Percentiles rank a stretch among this genome's conserved stretches.
Evolutionary conservation across 1,140 invertebrate genomes (phyloP).

Genomic region (Monochamus saltuarius): DNA sequence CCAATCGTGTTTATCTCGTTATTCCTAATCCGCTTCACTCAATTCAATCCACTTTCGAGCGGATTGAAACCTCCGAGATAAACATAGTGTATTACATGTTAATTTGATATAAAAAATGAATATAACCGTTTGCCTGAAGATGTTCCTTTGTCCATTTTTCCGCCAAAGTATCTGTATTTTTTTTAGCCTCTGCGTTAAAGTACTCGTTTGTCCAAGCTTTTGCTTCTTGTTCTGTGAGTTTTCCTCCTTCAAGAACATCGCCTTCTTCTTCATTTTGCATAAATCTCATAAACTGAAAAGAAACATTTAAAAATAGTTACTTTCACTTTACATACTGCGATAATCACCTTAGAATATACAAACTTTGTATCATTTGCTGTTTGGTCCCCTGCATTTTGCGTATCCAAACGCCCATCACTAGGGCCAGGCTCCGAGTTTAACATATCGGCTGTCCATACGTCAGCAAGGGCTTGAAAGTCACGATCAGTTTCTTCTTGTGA

Average conservation of each 20-base stretch:
- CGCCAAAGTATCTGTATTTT: constrained; percentile 40
- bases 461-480: constrained; percentile 25
- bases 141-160: constrained; percentile 34
- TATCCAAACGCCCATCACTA: constrained; percentile 41
- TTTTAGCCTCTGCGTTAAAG: constrained; percentile 33
- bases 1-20: no score
- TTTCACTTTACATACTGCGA: neutral
- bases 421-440: constrained; percentile 23
- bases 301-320: neutral
- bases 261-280: constrained; percentile 76
- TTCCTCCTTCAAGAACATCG: constrained; percentile 55
- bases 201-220: constrained; percentile 61
- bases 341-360: constrained; percentile 64
- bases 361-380: constrained; percentile 67
- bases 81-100: no score
- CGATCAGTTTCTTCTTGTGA: constrained; percentile 39
- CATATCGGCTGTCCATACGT: constrained; percentile 23
- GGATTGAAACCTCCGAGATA: no score
- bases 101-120: no score
- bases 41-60: no score
- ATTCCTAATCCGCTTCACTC: no score
- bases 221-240: constrained; percentile 49
- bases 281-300: constrained; percentile 77
- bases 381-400: constrained; percentile 60
- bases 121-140: constrained; percentile 19